Base-by-base conservation (phyloP, 1,140 invertebrate genomes). In the Saccostrea echinata region DNA sequence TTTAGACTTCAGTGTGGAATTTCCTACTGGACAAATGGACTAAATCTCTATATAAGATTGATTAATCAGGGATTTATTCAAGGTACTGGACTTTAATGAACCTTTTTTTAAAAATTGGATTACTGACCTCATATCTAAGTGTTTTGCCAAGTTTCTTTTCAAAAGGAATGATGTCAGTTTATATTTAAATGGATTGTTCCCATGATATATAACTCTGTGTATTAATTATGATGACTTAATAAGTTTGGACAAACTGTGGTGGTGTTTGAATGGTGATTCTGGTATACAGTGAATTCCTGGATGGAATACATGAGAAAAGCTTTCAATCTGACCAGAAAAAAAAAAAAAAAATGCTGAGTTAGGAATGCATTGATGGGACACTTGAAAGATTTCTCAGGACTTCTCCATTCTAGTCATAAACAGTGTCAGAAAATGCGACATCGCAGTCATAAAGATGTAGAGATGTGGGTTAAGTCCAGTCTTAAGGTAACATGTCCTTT, bases 361-460 rank as follows among this genome's bases (percentile, higher is more conserved):
- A 33, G 30, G 27, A 30, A 30, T 30, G 24, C 27, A 33, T 76
- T 76, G 68, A 76, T 76, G 68, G 68, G 68, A 76, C 68, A 76
- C 11, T 76, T 16, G 68, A 76, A 76, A 27, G 68, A 76, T 76
- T 76, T 76, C 68, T 76, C 68, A 30, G 68, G 68, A 76, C 30
- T 30, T 76, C 68, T 30, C 3, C 68, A 33, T 6, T 76, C 68
- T 33, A 76, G 68, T 76, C 68, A 30, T 76, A 76, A 76, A 76
- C 68, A 30, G 68, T 16, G 24, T 30, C 68, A 30, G 68, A 76
- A 76, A 76, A 76, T 76, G 68, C 68, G 68, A 76, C 68, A 76
- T 12, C 68, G 68, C 68, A 76, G 68, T 76, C 68, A 76, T 76
- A 76, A 76, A 76, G 68, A 76, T 76, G 68, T 76, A 30, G 68